Evolutionary conservation across 2,113 vertebrate genomes (phyloP).

Genomic region (human (Homo sapiens)): DNA sequence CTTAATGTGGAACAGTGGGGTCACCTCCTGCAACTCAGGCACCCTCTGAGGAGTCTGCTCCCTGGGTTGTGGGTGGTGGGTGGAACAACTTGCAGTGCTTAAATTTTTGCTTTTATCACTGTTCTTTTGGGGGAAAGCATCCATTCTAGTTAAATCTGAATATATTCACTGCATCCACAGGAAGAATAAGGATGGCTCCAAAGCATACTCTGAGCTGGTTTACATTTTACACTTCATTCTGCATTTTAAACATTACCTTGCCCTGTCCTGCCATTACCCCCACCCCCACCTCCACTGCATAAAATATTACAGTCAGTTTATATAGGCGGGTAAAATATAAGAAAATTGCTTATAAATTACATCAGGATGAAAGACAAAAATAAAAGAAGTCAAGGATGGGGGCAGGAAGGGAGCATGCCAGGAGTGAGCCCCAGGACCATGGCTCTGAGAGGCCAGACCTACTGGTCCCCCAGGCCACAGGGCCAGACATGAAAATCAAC

Average conservation of each 20-base stretch:
- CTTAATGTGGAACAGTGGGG: neutral
- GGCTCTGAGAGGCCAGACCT: neutral
- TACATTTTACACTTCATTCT: neutral
- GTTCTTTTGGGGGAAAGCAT: neutral
- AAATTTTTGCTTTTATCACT: accelerated
- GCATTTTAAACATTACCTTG: neutral
- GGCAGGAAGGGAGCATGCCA: too few species aligned
- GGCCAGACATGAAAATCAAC: neutral
- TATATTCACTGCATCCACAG: accelerated
- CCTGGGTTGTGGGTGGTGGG: accelerated
- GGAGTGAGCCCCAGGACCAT: neutral
- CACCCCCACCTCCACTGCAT: neutral
- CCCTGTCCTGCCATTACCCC: neutral
- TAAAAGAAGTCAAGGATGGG: neutral
- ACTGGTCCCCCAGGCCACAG: neutral
- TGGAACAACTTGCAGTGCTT: too few species aligned
- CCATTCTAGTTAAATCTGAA: accelerated
- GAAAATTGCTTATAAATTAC: neutral
- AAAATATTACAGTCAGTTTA: neutral
- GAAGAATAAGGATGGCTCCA: neutral
- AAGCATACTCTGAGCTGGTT: neutral
- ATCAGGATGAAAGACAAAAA: neutral
- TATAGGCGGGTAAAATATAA: neutral
- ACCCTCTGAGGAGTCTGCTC: neutral
- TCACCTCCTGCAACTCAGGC: accelerated